These are phyloP conservation scores for Deroplatys truncata DNA, from an alignment of 2,888 invertebrate genomes.

Conservation along the genomic window DNA sequence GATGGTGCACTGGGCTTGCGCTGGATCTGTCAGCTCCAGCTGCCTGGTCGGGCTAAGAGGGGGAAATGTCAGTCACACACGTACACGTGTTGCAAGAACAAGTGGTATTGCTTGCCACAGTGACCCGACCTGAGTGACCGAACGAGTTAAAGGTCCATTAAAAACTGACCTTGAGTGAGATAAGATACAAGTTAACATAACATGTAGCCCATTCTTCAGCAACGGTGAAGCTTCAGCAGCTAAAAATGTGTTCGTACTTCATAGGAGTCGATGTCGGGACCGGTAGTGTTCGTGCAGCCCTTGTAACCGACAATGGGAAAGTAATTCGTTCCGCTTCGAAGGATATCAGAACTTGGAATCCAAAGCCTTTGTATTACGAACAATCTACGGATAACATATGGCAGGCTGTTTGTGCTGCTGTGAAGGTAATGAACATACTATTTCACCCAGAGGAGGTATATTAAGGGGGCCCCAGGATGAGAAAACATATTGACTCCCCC, in stretches of 20 bases:
- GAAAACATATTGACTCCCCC: too few relatives aligned
- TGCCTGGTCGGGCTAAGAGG: neutral
- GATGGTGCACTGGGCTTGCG: neutral
- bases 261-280: constrained; percentile 93
- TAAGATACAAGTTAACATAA: neutral
- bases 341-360: constrained; percentile 72
- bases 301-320: constrained; percentile 67
- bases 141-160: neutral
- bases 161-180: neutral
- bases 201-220: neutral
- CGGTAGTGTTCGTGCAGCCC: constrained; percentile 80
- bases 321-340: constrained; percentile 60
- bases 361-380: constrained; percentile 73
- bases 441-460: too few relatives aligned
- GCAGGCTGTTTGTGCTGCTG: constrained; percentile 65
- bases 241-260: constrained; percentile 44
- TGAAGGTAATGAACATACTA: constrained; percentile 58
- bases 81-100: neutral
- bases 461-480: too few relatives aligned
- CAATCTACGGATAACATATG: constrained; percentile 90
- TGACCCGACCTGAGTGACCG: neutral
- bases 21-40: neutral
- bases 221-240: neutral
- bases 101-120: neutral
- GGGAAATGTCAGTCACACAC: neutral